Base-by-base conservation (phyloP, 2,113 vertebrate genomes). In the Connochaetes taurinus region DNA sequence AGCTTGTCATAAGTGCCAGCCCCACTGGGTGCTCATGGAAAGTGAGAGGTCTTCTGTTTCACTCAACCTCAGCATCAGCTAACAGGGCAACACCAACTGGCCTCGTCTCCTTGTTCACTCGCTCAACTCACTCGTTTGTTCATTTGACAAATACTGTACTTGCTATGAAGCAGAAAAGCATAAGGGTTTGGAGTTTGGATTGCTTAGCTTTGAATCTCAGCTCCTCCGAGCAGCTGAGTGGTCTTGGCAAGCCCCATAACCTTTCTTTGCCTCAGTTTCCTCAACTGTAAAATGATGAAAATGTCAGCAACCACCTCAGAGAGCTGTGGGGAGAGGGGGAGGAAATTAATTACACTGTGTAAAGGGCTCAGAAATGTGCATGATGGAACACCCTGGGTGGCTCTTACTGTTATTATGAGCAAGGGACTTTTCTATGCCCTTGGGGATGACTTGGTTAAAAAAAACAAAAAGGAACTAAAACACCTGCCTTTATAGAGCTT, bases 81-180 rank as follows among this genome's bases (percentile, higher is more conserved):
- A 29, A n/a, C 0, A 17, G 0, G 15, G 83, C 74, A 50, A 40
- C 6, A n/a, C 78, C 78, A 6, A 1, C 67, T 6, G 0, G 5
- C 33, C 58, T 29, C 1, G 3, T n/a, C 23, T 53, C 31, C 78
- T 52, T 5, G 7, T 11, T 1, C 47, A 53, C 27, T 50, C 33
- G 17, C 5, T 55, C 60, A 27, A 64, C 12, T 6, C 40, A 8
- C 40, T 50, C 2, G 27, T 17, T 12, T 86, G 84, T 12, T 33
- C 64, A 36, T 25, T 50, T 64, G 14, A 40, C 53, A 86, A 52
- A 58, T 43, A 76, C 71, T 43, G 31, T 12, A 50, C 15, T 45
- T 31, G 45, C 40, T 58, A 31, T 71, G 55, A 92, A 80, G 81
- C 5, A 96, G 96, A 29, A 55, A 86, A 55, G 27, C 62, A 1